A percentile compares a stretch with the other conserved stretches of the same genome.
phyloP scores from a whole-genome alignment of 1,140 invertebrate genomes.

The Ganaspis sp. region DNA sequence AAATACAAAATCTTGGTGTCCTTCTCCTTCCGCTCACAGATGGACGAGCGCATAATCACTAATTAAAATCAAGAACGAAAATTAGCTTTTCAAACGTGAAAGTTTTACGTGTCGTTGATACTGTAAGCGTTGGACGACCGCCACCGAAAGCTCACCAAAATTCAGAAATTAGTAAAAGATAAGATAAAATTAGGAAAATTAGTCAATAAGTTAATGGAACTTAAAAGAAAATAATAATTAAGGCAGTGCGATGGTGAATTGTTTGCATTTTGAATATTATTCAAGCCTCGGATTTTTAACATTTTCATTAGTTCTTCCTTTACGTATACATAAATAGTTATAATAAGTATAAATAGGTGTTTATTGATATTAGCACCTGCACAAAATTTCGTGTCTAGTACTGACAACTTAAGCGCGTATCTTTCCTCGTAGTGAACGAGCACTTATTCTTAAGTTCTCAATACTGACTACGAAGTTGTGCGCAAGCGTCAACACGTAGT shows the following conservation, averaged over 20 bases:
- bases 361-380: no score
- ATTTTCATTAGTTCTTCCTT: not conserved
- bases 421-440: no score
- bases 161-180: not conserved
- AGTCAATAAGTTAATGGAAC: constrained; percentile 38
- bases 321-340: no score
- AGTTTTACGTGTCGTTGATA: constrained; percentile 44
- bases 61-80: constrained; percentile 48
- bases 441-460: no score
- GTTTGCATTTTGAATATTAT: not conserved
- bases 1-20: constrained; percentile 72
- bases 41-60: constrained; percentile 42
- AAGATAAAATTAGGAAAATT: constrained; percentile 26
- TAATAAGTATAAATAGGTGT: no score
- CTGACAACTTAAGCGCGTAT: no score
- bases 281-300: not conserved
- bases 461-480: no score
- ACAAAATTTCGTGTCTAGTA: no score
- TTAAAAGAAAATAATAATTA: constrained; percentile 10
- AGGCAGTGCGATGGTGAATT: constrained; percentile 14
- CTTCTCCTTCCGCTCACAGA: constrained; percentile 49
- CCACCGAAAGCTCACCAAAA: constrained; percentile 69
- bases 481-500: no score
- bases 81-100: constrained; percentile 46
- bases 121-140: constrained; percentile 70